Evolutionary conservation across 2,113 vertebrate species (phyloP).

Genomic region (Alligator sinensis): DNA sequence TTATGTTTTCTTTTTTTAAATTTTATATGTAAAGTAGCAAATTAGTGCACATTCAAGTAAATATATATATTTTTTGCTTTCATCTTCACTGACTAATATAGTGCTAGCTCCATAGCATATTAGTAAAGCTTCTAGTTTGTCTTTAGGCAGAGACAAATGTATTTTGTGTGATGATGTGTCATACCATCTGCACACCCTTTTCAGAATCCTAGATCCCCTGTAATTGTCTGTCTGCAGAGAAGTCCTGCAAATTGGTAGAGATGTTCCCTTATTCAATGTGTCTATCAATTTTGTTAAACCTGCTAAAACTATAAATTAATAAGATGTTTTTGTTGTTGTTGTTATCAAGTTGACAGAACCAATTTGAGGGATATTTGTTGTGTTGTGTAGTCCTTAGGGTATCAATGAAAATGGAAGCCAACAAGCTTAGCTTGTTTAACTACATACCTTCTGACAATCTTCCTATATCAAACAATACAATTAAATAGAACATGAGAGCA

Average conservation of each 20-base stretch:
- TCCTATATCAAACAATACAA: neutral
- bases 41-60: too few relatives aligned
- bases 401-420: neutral
- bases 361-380: neutral
- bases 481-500: neutral
- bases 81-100: too few relatives aligned
- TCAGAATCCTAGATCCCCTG: too few relatives aligned
- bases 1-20: too few relatives aligned
- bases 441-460: neutral
- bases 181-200: too few relatives aligned
- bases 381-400: neutral
- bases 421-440: neutral
- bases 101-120: too few relatives aligned
- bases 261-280: neutral
- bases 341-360: too few relatives aligned
- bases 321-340: neutral
- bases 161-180: too few relatives aligned
- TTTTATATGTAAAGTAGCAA: too few relatives aligned
- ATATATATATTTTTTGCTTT: too few relatives aligned
- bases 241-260: neutral
- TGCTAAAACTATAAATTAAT: neutral
- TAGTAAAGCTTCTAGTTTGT: too few relatives aligned
- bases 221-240: neutral
- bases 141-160: too few relatives aligned
- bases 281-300: neutral